Evolutionary conservation across 2,888 invertebrate species (phyloP), one percentile per base, ranked within the genome.

Genomic region (Dioctria rufipes): DNA sequence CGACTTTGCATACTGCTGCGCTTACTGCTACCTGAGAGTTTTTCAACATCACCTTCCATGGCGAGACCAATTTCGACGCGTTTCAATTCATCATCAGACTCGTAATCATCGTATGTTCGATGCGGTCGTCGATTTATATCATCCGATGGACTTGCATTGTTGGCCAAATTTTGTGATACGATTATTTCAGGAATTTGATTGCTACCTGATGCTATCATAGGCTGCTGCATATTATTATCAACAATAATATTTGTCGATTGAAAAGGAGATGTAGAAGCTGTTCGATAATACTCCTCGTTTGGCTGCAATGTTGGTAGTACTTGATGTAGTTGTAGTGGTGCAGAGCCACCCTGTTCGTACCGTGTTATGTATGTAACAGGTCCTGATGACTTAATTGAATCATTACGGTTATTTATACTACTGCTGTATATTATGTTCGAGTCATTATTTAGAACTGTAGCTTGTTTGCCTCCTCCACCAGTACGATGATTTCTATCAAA

Each of bases 1-100:
- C 97, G 93, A 88, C 96, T 96, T 89, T 96, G 96, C 90, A 96
- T 94, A 88, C 96, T 96, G 90, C 96, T 96, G 82, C 96, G 92
- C 88, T 96, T 96, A 89, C 96, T 96, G 90, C 96, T 95, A 84
- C 94, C 93, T 84, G 93, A 93, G 84, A 93, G 89, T 89, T 93
- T 93, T 84, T 92, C 94, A 86, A 93, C 93, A 89, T 94, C 94
- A 90, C 92, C 92, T 86, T 96, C 96, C 61, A 92, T 91, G 80
- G 93, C 92, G 82, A 86, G 87, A 88, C 94, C 93, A 84, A 96
- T 96, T 87, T 96, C 95, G 87, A 96, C 96, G 83, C 94, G 91
- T 83, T 95, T 92, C 82, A 97, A 91, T 86, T 97, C 97, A 88
- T 97, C 97, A 87, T 97, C 97, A 86, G 96, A 96, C 88, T 96